Evolutionary conservation across 2,113 vertebrate species (phyloP).

Genomic region (Callocephalon fimbriatum): DNA sequence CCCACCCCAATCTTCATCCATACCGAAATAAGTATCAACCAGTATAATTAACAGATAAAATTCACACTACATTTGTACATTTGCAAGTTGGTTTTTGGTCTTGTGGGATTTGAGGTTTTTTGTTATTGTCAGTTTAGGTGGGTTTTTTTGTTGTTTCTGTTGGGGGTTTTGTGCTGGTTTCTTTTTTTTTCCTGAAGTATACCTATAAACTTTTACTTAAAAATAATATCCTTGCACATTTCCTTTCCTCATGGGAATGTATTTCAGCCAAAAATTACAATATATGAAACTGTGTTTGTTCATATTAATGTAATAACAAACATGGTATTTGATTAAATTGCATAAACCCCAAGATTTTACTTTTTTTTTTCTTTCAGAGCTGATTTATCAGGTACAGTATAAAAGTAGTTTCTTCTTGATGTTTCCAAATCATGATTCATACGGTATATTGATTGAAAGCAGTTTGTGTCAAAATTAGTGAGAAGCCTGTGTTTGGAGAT

Average conservation of each 20-base stretch:
- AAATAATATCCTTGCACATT: background rate
- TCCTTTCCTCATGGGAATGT: background rate
- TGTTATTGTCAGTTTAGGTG: background rate
- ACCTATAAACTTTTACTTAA: background rate
- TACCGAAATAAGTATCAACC: background rate
- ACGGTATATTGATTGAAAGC: background rate
- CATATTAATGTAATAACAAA: background rate
- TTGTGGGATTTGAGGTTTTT: background rate
- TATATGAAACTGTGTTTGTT: background rate
- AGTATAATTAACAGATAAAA: background rate
- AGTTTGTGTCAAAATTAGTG: background rate
- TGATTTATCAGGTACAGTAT: background rate
- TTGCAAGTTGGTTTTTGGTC: fast-evolving
- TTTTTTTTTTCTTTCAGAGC: background rate
- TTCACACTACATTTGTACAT: background rate
- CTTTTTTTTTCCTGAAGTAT: fast-evolving
- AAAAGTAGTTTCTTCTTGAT: background rate
- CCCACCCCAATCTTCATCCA: background rate
- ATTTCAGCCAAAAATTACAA: background rate
- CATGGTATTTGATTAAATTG: background rate
- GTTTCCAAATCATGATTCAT: background rate
- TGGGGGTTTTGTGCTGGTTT: background rate
- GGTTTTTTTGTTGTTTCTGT: background rate
- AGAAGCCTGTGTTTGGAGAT: background rate
- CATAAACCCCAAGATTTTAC: background rate